These are phyloP conservation scores for Catharus ustulatus DNA, from an alignment of 2,797 vertebrate genomes.

Conservation along the genomic window DNA sequence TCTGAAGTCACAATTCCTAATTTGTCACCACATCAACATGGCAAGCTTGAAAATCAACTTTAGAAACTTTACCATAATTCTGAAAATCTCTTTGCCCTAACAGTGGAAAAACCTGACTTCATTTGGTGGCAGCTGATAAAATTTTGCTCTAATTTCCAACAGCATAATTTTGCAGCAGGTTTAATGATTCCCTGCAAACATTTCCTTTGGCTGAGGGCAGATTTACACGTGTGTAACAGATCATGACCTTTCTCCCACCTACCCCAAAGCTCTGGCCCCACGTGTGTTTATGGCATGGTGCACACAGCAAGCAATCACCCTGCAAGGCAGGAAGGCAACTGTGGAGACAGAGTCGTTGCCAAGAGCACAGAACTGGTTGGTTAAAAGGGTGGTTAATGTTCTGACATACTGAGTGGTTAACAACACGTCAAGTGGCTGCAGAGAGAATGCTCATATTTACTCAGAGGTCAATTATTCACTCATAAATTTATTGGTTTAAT, in stretches of 20 bases:
- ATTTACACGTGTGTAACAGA: neutral
- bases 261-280: neutral
- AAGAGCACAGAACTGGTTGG: slow-evolving; percentile 1
- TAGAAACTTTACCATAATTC: neutral
- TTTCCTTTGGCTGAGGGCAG: neutral
- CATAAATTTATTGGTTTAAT: slow-evolving; percentile 44
- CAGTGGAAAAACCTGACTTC: neutral
- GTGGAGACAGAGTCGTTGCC: neutral
- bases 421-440: slow-evolving; percentile 9
- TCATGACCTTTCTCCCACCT: neutral
- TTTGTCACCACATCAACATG: neutral
- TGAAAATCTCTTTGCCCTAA: neutral
- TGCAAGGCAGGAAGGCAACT: neutral
- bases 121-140: neutral
- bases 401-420: slow-evolving; percentile 38
- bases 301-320: neutral
- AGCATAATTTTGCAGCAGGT: neutral
- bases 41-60: neutral
- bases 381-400: slow-evolving; percentile 16
- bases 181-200: neutral
- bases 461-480: slow-evolving; percentile 55
- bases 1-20: neutral
- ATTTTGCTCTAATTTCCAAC: neutral
- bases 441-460: slow-evolving; percentile 18
- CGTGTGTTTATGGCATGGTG: neutral